Conservation (phyloP, 2,113 vertebrate species). For the Bothrops jararaca region DNA sequence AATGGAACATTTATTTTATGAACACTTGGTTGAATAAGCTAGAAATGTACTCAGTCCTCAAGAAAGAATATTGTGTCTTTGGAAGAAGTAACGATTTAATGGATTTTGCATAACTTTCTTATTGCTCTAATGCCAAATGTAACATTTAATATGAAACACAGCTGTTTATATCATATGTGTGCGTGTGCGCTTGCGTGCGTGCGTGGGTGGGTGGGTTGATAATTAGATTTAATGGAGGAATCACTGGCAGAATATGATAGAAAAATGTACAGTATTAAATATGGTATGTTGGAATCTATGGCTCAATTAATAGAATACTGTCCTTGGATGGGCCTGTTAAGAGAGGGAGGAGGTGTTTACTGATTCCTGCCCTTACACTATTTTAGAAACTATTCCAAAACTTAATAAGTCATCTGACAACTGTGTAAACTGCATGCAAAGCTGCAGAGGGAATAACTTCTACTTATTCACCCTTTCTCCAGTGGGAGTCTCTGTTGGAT, state of each 20-base stretch:
- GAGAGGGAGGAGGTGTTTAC: background rate
- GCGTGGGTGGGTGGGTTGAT: conserved; percentile 30
- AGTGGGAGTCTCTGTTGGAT: background rate
- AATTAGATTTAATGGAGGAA: conserved; percentile 47
- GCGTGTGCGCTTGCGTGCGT: background rate
- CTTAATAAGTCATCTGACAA: background rate
- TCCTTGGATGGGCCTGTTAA: background rate
- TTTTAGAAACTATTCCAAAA: background rate
- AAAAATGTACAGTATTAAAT: conserved; percentile 36
- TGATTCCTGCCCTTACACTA: background rate
- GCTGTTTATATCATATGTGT: conserved; percentile 25
- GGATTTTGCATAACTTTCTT: conserved; percentile 38
- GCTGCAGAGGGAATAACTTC: background rate
- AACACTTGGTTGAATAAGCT: conserved; percentile 38
- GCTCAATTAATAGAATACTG: background rate
- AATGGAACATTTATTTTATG: conserved; percentile 32
- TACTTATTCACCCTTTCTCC: background rate
- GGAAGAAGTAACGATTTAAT: conserved; percentile 46
- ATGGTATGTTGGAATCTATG: background rate
- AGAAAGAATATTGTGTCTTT: conserved; percentile 56
- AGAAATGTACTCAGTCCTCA: conserved; percentile 46
- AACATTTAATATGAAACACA: conserved; percentile 59
- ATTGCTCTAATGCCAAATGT: conserved; percentile 46
- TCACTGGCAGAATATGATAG: background rate
- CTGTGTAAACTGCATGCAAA: background rate